phyloP scores from a whole-genome alignment of 2,888 invertebrate species.

The Nasonia oneida region DNA sequence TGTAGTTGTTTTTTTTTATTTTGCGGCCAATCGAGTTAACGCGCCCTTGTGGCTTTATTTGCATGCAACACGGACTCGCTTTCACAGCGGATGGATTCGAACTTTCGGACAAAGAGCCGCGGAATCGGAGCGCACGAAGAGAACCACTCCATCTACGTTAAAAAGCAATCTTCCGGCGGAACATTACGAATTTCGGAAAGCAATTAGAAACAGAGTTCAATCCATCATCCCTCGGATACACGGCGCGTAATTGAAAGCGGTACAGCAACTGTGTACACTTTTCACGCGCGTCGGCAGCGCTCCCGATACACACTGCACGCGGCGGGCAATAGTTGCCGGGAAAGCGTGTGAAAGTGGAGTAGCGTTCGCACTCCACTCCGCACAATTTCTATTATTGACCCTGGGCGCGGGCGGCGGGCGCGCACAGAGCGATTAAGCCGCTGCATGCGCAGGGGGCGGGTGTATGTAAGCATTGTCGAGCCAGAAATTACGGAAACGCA shows the following conservation, averaged over 20 bases:
- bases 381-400: constrained; percentile 60
- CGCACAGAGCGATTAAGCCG: constrained; percentile 39
- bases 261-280: neutral
- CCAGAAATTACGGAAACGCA: constrained; percentile 76
- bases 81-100: neutral
- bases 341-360: constrained; percentile 63
- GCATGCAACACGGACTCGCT: constrained; percentile 14
- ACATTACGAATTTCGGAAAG: constrained; percentile 11
- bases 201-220: constrained; percentile 28
- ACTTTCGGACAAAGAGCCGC: neutral
- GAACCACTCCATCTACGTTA: neutral
- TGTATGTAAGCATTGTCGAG: constrained; percentile 65
- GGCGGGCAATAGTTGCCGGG: constrained; percentile 19
- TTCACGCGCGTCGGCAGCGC: constrained; percentile 12
- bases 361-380: constrained; percentile 45
- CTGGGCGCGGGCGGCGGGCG: constrained; percentile 49
- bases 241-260: neutral
- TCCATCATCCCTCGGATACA: constrained; percentile 21
- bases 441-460: constrained; percentile 26
- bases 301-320: neutral
- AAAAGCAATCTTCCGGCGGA: constrained; percentile 15
- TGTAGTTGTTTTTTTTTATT: constrained; percentile 1
- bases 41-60: constrained; percentile 12
- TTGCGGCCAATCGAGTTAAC: neutral
- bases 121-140: neutral